Evolutionary conservation across 2,888 invertebrate species (phyloP).

Genomic region (Formica aserva): DNA sequence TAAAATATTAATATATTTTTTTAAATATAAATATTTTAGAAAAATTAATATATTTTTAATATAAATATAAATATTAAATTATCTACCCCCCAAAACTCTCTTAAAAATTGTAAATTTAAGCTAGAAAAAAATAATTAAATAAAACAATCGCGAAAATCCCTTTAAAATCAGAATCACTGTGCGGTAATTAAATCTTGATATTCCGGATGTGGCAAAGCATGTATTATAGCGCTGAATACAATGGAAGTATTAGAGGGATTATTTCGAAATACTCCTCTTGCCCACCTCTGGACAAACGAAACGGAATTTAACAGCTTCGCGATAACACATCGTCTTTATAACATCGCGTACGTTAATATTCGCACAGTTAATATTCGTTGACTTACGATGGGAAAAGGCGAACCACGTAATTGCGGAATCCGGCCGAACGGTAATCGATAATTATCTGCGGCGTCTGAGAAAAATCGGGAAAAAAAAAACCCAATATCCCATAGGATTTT

Average conservation of each 20-base stretch:
- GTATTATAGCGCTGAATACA: not conserved
- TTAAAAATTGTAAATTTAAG: not conserved
- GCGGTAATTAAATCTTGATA: not conserved
- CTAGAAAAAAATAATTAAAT: not conserved
- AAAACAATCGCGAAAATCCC: not conserved
- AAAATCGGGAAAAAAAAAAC: slow-evolving; percentile 42
- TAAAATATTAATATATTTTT: too few species aligned
- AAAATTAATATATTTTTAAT: not conserved
- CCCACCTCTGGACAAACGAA: not conserved
- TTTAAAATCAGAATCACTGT: not conserved
- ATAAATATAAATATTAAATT: not conserved
- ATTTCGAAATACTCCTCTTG: slow-evolving; percentile 19
- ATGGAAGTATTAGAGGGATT: not conserved
- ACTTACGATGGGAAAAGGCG: slow-evolving; percentile 26
- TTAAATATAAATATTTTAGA: too few species aligned
- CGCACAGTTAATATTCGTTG: not conserved
- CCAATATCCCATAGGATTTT: slow-evolving; percentile 34
- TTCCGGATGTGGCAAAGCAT: not conserved
- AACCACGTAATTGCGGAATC: slow-evolving; percentile 12
- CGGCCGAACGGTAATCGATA: slow-evolving; percentile 48
- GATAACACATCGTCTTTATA: slow-evolving; percentile 37
- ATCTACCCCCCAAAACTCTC: not conserved
- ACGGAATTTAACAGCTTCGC: slow-evolving; percentile 65
- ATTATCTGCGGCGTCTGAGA: slow-evolving; percentile 53
- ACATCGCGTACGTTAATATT: slow-evolving; percentile 24